Percentiles rank a stretch among this genome's conserved stretches.
These are phyloP conservation scores for Mythimna ferrago DNA, from an alignment of 2,888 invertebrate genomes.

Conservation along the genomic window DNA sequence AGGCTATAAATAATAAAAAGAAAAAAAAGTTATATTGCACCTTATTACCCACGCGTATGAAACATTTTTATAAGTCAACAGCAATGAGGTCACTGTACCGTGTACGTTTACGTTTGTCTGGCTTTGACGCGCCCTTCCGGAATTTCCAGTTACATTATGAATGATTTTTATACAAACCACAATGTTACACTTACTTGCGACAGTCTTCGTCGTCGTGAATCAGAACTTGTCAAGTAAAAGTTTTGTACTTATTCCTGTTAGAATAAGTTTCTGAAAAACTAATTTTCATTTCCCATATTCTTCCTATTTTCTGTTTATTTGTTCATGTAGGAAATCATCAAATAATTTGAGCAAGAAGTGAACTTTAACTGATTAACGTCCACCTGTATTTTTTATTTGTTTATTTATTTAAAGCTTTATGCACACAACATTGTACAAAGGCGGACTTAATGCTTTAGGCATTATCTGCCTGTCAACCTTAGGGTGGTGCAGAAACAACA, in stretches of 20 bases:
- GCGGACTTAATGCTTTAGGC: no score
- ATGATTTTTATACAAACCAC: slow-evolving; percentile 35
- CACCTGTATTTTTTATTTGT: no score
- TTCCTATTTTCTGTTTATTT: background rate
- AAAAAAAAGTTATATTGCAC: no score
- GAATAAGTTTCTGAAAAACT: background rate
- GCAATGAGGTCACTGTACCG: slow-evolving; percentile 33
- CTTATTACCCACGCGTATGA: background rate
- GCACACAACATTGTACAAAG: no score
- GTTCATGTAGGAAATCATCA: no score
- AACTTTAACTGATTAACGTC: no score
- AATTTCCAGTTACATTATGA: slow-evolving; percentile 42
- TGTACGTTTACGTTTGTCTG: slow-evolving; percentile 10
- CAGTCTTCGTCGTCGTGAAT: background rate
- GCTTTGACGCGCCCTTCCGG: slow-evolving; percentile 35
- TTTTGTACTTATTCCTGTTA: background rate
- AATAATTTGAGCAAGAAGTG: no score
- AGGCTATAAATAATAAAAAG: no score
- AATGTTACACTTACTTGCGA: slow-evolving; percentile 1
- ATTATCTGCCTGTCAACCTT: no score
- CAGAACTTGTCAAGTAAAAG: background rate
- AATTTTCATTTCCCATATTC: background rate
- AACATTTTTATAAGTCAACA: slow-evolving; percentile 9
- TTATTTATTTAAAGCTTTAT: no score
- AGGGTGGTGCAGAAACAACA: no score